These are phyloP conservation scores for Hyaena hyaena DNA, from an alignment of 2,113 vertebrate species.

Conservation along the genomic window DNA sequence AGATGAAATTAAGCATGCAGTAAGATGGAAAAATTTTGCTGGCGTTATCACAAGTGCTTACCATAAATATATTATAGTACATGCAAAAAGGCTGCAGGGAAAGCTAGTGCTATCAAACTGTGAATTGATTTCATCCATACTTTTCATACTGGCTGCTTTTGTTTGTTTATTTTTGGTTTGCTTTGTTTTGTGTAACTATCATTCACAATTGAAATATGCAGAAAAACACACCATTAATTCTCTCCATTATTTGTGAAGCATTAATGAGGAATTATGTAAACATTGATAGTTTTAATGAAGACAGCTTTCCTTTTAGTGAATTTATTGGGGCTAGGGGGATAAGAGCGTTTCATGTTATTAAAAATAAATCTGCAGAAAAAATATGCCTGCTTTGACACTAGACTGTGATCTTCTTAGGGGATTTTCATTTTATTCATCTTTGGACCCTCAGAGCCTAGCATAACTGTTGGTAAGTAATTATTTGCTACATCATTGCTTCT, in stretches of 20 bases:
- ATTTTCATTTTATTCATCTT: constrained; percentile 55
- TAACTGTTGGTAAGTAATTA: constrained; percentile 1
- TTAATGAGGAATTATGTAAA: constrained; percentile 76
- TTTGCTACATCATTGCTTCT: constrained; percentile 12
- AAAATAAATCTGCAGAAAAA: constrained; percentile 52
- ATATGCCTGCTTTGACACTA: not conserved
- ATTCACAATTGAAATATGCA: constrained; percentile 69
- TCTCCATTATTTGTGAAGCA: constrained; percentile 71
- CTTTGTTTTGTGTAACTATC: constrained; percentile 72
- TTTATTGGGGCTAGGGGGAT: constrained; percentile 33
- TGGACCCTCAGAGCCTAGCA: not conserved
- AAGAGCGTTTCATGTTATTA: constrained; percentile 59
- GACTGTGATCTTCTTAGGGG: constrained; percentile 39
- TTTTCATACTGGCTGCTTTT: constrained; percentile 63
- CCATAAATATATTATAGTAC: constrained; percentile 74
- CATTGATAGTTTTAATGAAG: constrained; percentile 74
- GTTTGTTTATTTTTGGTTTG: constrained; percentile 73
- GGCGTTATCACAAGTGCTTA: constrained; percentile 77
- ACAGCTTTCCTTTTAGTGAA: constrained; percentile 58
- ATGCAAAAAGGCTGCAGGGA: constrained; percentile 62
- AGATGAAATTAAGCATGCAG: constrained; percentile 80
- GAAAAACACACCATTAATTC: constrained; percentile 73
- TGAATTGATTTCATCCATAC: constrained; percentile 56
- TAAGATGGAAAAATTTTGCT: constrained; percentile 80
- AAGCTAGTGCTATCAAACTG: constrained; percentile 61